Evolutionary conservation across 1,140 invertebrate species (phyloP), one percentile per base, ranked within the genome.

Genomic region (Andricus grossulariae): DNA sequence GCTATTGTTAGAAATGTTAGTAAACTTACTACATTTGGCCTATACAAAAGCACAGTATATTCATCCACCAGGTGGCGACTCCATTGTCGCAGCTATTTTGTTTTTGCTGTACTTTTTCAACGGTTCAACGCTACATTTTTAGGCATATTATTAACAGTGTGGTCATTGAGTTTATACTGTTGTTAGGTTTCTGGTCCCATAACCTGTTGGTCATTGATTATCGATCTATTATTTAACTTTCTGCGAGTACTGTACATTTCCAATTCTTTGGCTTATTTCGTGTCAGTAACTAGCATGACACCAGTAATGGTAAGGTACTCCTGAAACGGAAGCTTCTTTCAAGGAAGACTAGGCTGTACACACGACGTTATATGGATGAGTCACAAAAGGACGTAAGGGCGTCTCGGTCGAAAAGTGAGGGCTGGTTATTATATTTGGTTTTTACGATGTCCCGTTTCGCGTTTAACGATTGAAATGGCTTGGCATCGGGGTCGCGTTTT

Each of bases 401-500:
- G 71, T 75, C 75, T 73, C 80, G 78, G 79, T 77, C 71, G 74
- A 15, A 75, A 78, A 80, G 80, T 79, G 51, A 80, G 84, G 76
- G 80, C 79, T 80, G 78, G 74, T 86, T 83, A 85, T 83, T 83
- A 76, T 80, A 80, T 81, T 85, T 78, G 76, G 74, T 86, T 87
- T 84, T 87, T 87, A 87, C 82, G 84, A 85, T 84, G 81, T 82
- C 82, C 82, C 83, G 83, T 84, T 85, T 85, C 74, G 82, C 83
- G 84, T 78, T 84, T 83, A 87, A 85, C 84, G 83, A 85, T 86
- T 82, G 86, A 84, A 86, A 86, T 81, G 80, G 80, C 82, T 81
- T 73, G 70, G 75, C 76, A 79, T 60, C 80, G 76, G 81, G 80
- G 74, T 75, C 76, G 71, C 81, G 57, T 73, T 77, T 78, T 76